phyloP scores from a whole-genome alignment of 1,140 invertebrate genomes.

The Schmidtea mediterranea region DNA sequence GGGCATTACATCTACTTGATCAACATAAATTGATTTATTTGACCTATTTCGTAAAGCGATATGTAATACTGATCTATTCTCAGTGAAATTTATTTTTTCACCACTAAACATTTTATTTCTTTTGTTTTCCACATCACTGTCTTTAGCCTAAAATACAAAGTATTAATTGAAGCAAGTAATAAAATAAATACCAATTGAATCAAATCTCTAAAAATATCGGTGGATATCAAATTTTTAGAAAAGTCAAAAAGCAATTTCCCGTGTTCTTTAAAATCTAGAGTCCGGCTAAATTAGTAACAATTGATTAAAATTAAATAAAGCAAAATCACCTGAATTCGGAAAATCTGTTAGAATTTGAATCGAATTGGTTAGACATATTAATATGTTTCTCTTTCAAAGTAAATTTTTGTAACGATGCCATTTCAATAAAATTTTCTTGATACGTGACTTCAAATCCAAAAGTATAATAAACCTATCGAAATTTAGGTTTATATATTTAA shows the following conservation, averaged over 20 bases:
- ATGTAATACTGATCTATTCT: slow-evolving; percentile 75
- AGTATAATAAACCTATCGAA: no score
- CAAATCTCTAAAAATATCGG: not conserved
- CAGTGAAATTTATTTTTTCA: slow-evolving; percentile 87
- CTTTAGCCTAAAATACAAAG: slow-evolving; percentile 46
- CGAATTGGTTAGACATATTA: not conserved
- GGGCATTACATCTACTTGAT: slow-evolving; percentile 65
- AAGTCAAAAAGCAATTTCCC: not conserved
- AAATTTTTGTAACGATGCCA: no score
- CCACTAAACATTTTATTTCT: slow-evolving; percentile 75
- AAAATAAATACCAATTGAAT: not conserved
- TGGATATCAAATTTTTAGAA: not conserved
- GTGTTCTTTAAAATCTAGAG: not conserved
- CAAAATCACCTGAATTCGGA: not conserved
- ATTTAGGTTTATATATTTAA: no score
- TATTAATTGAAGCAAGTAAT: slow-evolving; percentile 31
- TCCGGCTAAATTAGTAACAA: not conserved
- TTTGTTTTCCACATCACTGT: slow-evolving; percentile 50
- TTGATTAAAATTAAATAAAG: not conserved
- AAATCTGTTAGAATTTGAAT: slow-evolving; percentile 1
- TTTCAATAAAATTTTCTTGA: no score
- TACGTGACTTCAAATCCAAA: no score
- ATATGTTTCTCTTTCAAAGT: not conserved
- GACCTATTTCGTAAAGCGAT: slow-evolving; percentile 61
- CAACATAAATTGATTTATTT: slow-evolving; percentile 48